phyloP scores from a whole-genome alignment of 1,140 invertebrate genomes.

The Drosophila lowei region DNA sequence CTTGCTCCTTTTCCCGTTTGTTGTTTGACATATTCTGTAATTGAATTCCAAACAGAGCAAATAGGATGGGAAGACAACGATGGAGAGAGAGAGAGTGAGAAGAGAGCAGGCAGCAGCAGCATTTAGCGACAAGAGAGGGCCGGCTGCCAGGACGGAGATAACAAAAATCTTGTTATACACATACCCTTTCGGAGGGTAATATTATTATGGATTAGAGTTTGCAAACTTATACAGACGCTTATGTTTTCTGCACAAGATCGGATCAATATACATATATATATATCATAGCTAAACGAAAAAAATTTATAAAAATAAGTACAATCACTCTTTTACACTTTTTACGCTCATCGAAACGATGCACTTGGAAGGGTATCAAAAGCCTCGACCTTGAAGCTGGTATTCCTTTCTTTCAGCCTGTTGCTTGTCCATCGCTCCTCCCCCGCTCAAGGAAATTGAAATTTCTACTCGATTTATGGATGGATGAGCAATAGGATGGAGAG shows the following conservation, averaged over 20 bases:
- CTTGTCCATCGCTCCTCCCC: background rate
- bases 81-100: background rate
- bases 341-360: too few species aligned
- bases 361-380: too few species aligned
- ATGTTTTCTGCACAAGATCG: background rate
- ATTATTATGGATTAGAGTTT: too few species aligned
- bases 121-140: too few species aligned
- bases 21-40: slow-evolving; percentile 80
- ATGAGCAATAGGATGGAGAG: background rate
- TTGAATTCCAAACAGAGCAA: slow-evolving; percentile 67
- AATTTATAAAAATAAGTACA: too few species aligned
- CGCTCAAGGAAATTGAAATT: slow-evolving; percentile 63
- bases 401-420: slow-evolving; percentile 40
- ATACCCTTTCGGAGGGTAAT: too few species aligned
- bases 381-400: too few species aligned
- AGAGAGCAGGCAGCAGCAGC: background rate
- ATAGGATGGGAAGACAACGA: background rate
- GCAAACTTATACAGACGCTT: too few species aligned
- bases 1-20: slow-evolving; percentile 14
- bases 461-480: slow-evolving; percentile 37
- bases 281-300: too few species aligned
- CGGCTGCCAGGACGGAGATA: slow-evolving; percentile 29
- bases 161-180: slow-evolving; percentile 24
- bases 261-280: too few species aligned
- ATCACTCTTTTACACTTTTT: too few species aligned